Evolutionary conservation across 2,888 invertebrate genomes (phyloP), one percentile per base, ranked within the genome.

Genomic region (Athalia rosae): DNA sequence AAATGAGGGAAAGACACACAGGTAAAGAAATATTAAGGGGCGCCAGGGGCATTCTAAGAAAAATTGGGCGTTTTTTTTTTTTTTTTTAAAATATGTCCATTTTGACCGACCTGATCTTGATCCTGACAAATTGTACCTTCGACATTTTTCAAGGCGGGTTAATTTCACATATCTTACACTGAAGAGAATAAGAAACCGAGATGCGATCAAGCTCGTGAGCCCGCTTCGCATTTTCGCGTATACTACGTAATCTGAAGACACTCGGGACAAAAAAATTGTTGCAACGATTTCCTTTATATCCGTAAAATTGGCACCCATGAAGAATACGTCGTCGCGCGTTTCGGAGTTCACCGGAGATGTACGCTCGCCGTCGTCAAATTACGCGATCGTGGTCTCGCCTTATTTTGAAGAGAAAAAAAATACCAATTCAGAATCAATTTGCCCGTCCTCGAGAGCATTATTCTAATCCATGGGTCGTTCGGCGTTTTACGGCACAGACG

Each of bases 381-480:
- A 15, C 66, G 28, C 15, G 28, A 43, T 64, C 47, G 13, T 11
- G 67, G 50, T 53, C 45, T 59, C 59, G 13, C 59, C 13, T 53
- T 11, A 67, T 67, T 67, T 67, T 13, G 13, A 11, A 47, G 45
- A 63, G 76, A 59, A 59, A 74, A 74, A 62, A 77, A 47, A 50
- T 28, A 56, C 56, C 78, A 79, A 79, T 82, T 81, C 74, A 80
- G 78, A 81, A 81, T 81, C 81, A 81, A 82, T 82, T 78, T 81
- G 63, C 63, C 69, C 76, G 73, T 76, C 48, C 56, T 77, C 73
- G 59, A 47, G 58, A 79, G 78, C 77, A 71, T 74, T 79, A 69
- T 78, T 78, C 80, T 78, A 80, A 81, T 80, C 76, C 77, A 61
- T 56, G 77, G 66, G 64, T 11, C 76, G 41, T 45, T 69, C 74